Conservation (phyloP, 2,797 vertebrate genomes). For the Borostomias antarcticus region DNA sequence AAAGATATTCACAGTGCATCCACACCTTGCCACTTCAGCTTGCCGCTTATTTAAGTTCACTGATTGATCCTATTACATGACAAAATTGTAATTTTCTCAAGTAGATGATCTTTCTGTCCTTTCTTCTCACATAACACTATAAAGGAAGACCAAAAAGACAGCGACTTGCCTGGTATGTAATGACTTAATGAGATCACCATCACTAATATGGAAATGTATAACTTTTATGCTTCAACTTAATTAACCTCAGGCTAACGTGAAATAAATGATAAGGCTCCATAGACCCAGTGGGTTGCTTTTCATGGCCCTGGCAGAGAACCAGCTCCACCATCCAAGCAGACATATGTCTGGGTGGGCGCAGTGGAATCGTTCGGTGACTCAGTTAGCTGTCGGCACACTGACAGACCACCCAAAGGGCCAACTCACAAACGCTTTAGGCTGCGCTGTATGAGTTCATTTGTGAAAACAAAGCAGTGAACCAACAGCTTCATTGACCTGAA, state of each 20-base stretch:
- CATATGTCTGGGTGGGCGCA: constrained; percentile 43
- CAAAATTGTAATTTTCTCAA: no score
- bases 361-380: constrained; percentile 34
- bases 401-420: constrained; percentile 14
- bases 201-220: background rate
- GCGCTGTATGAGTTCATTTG: constrained; percentile 30
- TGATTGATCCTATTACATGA: no score
- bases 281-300: constrained; percentile 21
- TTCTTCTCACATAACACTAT: no score
- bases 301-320: constrained; percentile 38
- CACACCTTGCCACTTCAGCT: no score
- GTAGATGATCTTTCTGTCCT: no score
- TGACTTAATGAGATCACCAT: background rate
- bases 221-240: background rate
- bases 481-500: background rate
- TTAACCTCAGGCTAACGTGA: background rate
- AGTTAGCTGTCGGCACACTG: constrained; percentile 21
- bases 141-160: no score
- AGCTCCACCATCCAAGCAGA: constrained; percentile 37
- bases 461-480: background rate
- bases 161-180: no score
- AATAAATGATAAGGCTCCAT: background rate
- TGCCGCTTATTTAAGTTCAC: no score
- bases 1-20: no score
- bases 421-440: constrained; percentile 21